A percentile compares a stretch with the other conserved stretches of the same genome.
phyloP scores from a whole-genome alignment of 2,888 invertebrate species.

The Drosophila flavopinicola region DNA sequence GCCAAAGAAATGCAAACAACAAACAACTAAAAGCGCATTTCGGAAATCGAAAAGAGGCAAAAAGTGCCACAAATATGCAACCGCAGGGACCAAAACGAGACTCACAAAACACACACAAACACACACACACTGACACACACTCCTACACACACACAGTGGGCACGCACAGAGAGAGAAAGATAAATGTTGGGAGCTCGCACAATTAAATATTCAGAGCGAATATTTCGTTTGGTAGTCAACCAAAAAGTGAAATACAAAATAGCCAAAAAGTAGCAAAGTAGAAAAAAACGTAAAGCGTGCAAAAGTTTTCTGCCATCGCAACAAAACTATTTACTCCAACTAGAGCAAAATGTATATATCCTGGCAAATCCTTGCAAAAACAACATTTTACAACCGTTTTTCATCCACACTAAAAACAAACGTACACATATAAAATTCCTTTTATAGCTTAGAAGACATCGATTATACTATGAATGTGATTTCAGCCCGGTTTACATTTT shows the following conservation, averaged over 20 bases:
- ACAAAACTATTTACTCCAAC: constrained; percentile 17
- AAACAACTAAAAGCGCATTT: constrained; percentile 68
- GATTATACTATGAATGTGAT: no score
- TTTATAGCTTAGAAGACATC: no score
- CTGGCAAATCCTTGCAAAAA: background rate
- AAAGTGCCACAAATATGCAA: constrained; percentile 67
- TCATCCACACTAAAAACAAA: no score
- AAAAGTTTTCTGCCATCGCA: constrained; percentile 28
- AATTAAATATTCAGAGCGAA: constrained; percentile 76
- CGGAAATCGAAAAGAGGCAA: constrained; percentile 64
- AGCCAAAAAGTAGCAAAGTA: constrained; percentile 37
- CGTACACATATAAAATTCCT: no score
- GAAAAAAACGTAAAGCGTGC: constrained; percentile 28
- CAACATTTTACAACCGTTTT: background rate
- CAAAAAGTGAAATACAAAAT: no score
- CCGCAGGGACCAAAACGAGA: constrained; percentile 58
- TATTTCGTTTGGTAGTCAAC: constrained; percentile 55
- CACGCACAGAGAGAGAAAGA: constrained; percentile 13
- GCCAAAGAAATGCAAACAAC: constrained; percentile 60
- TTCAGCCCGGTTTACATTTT: no score
- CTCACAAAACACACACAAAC: constrained; percentile 12
- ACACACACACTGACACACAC: background rate
- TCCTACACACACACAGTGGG: background rate
- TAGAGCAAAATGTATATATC: background rate
- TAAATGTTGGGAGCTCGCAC: constrained; percentile 54